Evolutionary conservation across 2,797 vertebrate species (phyloP).

Genomic region (Coranthus polyacanthus): DNA sequence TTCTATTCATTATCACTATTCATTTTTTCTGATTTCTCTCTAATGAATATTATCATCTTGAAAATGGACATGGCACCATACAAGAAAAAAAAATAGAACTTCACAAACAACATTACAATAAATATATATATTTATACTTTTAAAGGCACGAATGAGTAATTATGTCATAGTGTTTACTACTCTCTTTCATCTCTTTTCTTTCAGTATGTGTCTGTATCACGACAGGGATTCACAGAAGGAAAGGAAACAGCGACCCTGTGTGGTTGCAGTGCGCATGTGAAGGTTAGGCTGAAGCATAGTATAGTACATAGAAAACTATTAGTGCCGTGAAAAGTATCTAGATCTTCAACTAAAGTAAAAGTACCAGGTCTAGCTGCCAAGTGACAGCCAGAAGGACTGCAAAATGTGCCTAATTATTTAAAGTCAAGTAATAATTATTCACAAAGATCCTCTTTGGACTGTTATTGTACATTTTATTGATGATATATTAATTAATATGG

Average conservation of each 20-base stretch:
- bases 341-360: no score
- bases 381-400: no score
- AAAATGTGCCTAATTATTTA: no score
- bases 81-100: no score
- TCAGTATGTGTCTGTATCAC: no score
- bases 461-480: no score
- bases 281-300: background rate
- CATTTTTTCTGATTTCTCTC: background rate
- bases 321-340: no score
- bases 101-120: no score
- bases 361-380: no score
- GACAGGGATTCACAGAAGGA: background rate
- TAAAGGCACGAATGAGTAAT: background rate
- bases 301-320: background rate
- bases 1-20: background rate
- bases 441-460: no score
- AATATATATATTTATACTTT: background rate
- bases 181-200: background rate
- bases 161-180: background rate
- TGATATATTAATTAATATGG: no score
- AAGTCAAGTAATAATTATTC: no score
- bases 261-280: conserved; percentile 59
- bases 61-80: conserved; percentile 1
- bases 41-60: background rate
- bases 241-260: conserved; percentile 60